Evolutionary conservation across 1,140 invertebrate species (phyloP), one percentile per base, ranked within the genome.

Genomic region (Penaeus chinensis): DNA sequence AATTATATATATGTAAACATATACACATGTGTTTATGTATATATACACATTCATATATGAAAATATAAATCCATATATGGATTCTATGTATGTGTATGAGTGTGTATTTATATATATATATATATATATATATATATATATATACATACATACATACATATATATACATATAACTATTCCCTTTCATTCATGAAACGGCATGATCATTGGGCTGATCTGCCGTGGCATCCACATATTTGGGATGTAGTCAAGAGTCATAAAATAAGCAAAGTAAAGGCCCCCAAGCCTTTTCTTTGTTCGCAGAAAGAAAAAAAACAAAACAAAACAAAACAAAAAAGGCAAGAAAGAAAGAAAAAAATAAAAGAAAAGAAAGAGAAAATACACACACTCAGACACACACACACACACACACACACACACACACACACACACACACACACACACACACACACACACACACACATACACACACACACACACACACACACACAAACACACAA

Each of bases 341-440:
- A 32, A 32, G 32, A 32, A 32, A 32, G 32, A 32, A 32, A 32
- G 2, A 32, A 32, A 0, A 18, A 5, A 69, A 69, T 13, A 2
- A 20, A n/a, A 8, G 66, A 24, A 24, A n/a, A n/a, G 37, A n/a
- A 27, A 61, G 60, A 24, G 79, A 47, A 18, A 22, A 22, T 20
- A 22, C 3, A 60, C n/a, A 77, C 27, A 77, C 27, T 13, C 27
- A 77, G 0, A 77, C 65, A 82, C 65, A 82, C 65, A 82, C 65
- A 82, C 65, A 82, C 65, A 82, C 65, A 82, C 65, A 82, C 65
- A 82, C 65, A 82, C 65, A 82, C 18, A 82, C 63, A 61, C 63
- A 10, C 42, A 77, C 27, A 77, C 27, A 77, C 27, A 77, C 13
- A 77, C 65, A 82, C 65, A 82, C 65, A 82, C 65, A 82, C 65